A percentile compares a stretch with the other conserved stretches of the same genome.
These are phyloP conservation scores for Pachycephala philippinensis DNA, from an alignment of 2,113 vertebrate genomes.

Conservation along the genomic window DNA sequence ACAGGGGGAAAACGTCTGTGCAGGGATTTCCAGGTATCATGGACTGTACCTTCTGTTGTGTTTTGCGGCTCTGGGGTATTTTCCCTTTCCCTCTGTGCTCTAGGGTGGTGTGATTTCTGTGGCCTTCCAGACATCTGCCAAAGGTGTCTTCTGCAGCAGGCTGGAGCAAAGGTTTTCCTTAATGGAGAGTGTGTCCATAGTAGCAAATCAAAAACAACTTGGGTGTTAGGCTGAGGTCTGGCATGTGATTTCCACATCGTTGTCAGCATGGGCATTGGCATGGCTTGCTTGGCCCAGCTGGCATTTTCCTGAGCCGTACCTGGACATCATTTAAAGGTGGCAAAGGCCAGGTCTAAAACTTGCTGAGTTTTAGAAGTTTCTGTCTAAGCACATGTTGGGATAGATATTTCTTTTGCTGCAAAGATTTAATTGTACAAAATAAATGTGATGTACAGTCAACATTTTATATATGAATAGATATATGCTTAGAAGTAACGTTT, in stretches of 20 bases:
- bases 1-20: neutral
- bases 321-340: neutral
- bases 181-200: neutral
- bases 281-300: neutral
- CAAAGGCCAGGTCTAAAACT: neutral
- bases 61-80: neutral
- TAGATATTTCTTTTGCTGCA: neutral
- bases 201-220: neutral
- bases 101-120: neutral
- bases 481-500: neutral
- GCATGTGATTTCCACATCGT: rapidly evolving
- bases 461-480: neutral
- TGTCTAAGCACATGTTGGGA: neutral
- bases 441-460: neutral
- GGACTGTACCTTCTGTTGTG: neutral
- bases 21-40: neutral
- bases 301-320: neutral
- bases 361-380: neutral
- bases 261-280: neutral
- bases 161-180: neutral
- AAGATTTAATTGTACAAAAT: neutral
- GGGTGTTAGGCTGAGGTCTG: neutral
- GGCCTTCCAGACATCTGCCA: neutral
- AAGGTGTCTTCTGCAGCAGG: neutral
- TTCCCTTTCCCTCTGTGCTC: neutral